A percentile compares a stretch with the other conserved stretches of the same genome.
Evolutionary conservation across 2,888 invertebrate genomes (phyloP).

Genomic region (Ophonus ardosiacus): DNA sequence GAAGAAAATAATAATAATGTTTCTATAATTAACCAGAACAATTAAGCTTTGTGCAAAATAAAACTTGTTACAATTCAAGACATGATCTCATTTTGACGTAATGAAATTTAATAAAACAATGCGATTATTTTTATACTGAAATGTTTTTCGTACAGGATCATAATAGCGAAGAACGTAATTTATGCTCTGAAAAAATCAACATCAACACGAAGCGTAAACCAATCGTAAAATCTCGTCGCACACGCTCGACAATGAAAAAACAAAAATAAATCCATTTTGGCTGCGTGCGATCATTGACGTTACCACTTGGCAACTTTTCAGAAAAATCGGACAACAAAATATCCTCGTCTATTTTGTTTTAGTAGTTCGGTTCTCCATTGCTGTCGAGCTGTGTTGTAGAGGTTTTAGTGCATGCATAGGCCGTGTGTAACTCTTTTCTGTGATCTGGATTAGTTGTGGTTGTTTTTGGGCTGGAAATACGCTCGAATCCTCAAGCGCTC

Average conservation of each 20-base stretch:
- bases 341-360: constrained; percentile 33
- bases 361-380: constrained; percentile 41
- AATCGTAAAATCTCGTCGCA: constrained; percentile 15
- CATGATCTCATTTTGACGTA: background rate
- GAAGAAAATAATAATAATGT: too few species aligned
- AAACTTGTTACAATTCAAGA: background rate
- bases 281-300: constrained; percentile 59
- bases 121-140: background rate
- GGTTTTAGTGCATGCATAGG: constrained; percentile 43
- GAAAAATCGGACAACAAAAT: constrained; percentile 52
- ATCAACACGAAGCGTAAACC: background rate
- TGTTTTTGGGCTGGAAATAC: constrained; percentile 59
- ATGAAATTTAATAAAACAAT: background rate
- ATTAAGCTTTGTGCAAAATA: too few species aligned
- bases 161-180: background rate
- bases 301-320: constrained; percentile 55
- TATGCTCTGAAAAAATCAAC: constrained; percentile 17
- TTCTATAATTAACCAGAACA: too few species aligned
- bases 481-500: background rate
- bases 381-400: constrained; percentile 3
- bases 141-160: background rate
- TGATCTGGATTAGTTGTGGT: constrained; percentile 38
- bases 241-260: constrained; percentile 43
- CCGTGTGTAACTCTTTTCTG: constrained; percentile 33
- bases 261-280: constrained; percentile 52